Percentiles rank a stretch among this genome's conserved stretches.
Conservation (phyloP, 2,888 invertebrate species). For the Hemistola chrysoprasaria region DNA sequence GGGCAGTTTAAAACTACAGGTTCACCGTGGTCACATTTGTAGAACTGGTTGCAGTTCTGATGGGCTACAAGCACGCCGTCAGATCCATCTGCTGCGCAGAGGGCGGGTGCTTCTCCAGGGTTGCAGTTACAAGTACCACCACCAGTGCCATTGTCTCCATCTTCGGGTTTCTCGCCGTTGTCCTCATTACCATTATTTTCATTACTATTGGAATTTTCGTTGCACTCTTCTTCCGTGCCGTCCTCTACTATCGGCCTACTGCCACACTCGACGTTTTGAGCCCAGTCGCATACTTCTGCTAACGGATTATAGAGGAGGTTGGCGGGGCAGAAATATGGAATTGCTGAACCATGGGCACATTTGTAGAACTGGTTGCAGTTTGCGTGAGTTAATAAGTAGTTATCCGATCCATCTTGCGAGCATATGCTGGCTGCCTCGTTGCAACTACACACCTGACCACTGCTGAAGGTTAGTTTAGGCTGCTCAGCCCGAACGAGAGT, state of each 20-base stretch:
- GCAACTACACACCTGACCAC: constrained; percentile 36
- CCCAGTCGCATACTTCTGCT: constrained; percentile 39
- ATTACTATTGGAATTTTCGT: no score
- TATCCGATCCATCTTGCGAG: constrained; percentile 32
- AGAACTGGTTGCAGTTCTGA: constrained; percentile 42
- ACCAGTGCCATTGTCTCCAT: constrained; percentile 6
- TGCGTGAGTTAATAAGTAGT: constrained; percentile 40
- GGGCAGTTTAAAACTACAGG: constrained; percentile 35
- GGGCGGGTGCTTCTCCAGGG: constrained; percentile 36
- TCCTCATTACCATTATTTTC: constrained; percentile 7
- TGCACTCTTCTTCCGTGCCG: constrained; percentile 14
- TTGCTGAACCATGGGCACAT: constrained; percentile 35
- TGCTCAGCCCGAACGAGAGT: constrained; percentile 41
- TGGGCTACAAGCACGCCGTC: constrained; percentile 38
- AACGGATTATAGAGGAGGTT: constrained; percentile 35
- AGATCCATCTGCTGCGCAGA: constrained; percentile 38
- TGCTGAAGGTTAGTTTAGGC: constrained; percentile 32
- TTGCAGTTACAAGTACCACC: constrained; percentile 33
- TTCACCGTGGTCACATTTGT: constrained; percentile 36
- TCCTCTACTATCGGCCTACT: constrained; percentile 22
- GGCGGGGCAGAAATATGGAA: constrained; percentile 28
- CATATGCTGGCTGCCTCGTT: constrained; percentile 40
- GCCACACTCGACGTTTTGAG: constrained; percentile 36
- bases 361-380: constrained; percentile 46
- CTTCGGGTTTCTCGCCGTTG: constrained; percentile 3